Evolutionary conservation across 2,113 vertebrate species (phyloP).

Genomic region (Pyxicephalus adspersus): DNA sequence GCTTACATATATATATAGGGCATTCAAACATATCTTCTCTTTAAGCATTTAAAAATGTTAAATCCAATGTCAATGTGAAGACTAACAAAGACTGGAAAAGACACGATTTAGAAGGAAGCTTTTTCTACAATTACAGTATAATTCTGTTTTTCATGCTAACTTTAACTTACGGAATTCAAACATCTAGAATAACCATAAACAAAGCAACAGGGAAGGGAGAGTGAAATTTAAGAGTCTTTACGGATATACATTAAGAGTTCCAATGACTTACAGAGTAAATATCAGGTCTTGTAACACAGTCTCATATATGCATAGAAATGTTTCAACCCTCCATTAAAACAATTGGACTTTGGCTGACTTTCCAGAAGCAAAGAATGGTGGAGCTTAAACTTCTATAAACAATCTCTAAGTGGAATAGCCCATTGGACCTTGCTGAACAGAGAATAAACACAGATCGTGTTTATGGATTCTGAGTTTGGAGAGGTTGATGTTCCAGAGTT

Average conservation of each 20-base stretch:
- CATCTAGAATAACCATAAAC: conserved; percentile 12
- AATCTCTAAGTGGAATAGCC: conserved; percentile 24
- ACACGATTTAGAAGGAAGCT: not conserved
- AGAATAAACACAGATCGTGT: conserved; percentile 42
- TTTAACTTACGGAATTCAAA: conserved; percentile 5
- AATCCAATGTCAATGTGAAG: not conserved
- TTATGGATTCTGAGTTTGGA: conserved; percentile 29
- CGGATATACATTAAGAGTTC: conserved; percentile 32
- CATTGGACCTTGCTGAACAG: conserved; percentile 18
- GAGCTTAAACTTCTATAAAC: conserved; percentile 41
- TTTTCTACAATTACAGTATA: not conserved
- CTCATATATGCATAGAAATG: conserved; percentile 34
- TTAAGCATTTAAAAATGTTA: not conserved
- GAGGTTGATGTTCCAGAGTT: conserved; percentile 13
- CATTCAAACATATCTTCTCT: not conserved
- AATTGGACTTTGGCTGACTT: conserved; percentile 49
- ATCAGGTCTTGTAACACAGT: conserved; percentile 40
- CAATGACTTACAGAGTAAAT: conserved; percentile 40
- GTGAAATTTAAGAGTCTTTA: conserved; percentile 33
- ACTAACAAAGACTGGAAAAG: not conserved
- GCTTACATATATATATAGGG: not conserved
- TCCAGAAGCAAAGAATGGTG: not conserved
- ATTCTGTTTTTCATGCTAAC: not conserved
- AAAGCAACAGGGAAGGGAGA: conserved; percentile 11
- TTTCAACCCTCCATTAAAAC: conserved; percentile 24